Evolutionary conservation across 2,113 vertebrate species (phyloP).

Genomic region (Brachyhypopomus occidentalis): DNA sequence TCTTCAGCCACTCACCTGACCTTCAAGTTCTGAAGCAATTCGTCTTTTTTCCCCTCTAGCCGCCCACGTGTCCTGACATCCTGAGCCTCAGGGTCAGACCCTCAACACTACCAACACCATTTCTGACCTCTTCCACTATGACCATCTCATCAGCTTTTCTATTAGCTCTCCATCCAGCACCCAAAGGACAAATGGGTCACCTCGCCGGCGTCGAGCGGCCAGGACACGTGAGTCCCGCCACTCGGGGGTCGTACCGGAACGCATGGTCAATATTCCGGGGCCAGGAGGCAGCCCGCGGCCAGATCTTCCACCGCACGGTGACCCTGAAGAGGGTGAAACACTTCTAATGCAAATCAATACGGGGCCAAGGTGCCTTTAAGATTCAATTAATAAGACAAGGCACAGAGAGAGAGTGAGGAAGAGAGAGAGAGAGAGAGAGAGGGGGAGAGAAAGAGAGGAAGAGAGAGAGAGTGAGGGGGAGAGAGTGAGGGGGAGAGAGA

Average conservation of each 20-base stretch:
- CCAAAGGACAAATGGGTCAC: constrained; percentile 24
- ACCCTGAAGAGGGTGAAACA: constrained; percentile 45
- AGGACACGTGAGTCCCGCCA: not conserved
- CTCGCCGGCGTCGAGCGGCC: constrained; percentile 10
- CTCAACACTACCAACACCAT: constrained; percentile 1
- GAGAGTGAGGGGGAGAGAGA: not conserved
- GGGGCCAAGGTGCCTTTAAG: constrained; percentile 53
- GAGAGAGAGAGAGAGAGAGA: not conserved
- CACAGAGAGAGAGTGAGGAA: not conserved
- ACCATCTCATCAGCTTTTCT: constrained; percentile 42
- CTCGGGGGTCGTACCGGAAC: constrained; percentile 38
- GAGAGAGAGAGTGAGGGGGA: not conserved
- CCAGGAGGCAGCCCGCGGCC: constrained; percentile 2
- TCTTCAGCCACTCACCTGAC: no score
- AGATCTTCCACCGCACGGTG: not conserved
- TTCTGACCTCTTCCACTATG: constrained; percentile 6
- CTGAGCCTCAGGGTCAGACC: constrained; percentile 16
- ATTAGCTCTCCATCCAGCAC: constrained; percentile 4
- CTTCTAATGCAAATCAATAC: constrained; percentile 53
- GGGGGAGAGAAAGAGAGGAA: no score
- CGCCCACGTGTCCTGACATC: not conserved
- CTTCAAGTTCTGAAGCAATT: no score
- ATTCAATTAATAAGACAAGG: constrained; percentile 51
- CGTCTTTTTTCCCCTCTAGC: no score
- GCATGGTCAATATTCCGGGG: constrained; percentile 30